phyloP scores from a whole-genome alignment of 2,888 invertebrate genomes.

The Pyrrhosoma nymphula region DNA sequence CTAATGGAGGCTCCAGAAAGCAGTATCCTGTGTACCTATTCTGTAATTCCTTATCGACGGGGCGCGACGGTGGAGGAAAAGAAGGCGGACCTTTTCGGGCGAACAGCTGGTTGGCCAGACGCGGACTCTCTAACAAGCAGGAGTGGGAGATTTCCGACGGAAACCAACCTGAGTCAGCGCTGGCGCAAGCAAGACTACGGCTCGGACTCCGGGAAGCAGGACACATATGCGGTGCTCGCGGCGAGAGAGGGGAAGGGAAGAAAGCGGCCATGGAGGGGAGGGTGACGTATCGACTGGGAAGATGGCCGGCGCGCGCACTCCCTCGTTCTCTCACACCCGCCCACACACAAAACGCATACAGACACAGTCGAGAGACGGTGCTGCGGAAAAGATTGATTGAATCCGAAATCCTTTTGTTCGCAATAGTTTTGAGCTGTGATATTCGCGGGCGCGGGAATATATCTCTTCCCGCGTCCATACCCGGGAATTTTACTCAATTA shows the following conservation, averaged over 20 bases:
- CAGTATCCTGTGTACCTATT: background rate
- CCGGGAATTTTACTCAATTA: no score
- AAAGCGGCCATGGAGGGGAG: background rate
- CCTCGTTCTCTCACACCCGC: background rate
- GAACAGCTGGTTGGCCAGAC: background rate
- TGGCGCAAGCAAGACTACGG: conserved; percentile 1
- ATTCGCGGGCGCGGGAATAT: background rate
- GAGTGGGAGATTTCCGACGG: background rate
- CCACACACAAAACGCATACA: background rate
- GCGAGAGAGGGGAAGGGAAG: background rate
- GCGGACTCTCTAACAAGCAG: background rate
- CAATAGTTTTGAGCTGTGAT: background rate
- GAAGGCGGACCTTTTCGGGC: background rate
- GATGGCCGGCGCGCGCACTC: conserved; percentile 58
- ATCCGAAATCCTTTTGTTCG: background rate
- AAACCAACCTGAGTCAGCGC: conserved; percentile 2
- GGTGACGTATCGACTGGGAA: conserved; percentile 46
- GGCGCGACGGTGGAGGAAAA: background rate
- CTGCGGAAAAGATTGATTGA: conserved; percentile 41
- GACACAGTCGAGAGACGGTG: background rate
- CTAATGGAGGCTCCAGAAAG: background rate
- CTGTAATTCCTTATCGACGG: background rate
- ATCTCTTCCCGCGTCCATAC: no score
- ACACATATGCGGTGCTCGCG: conserved; percentile 13
- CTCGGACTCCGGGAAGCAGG: background rate